phyloP scores from a whole-genome alignment of 2,888 invertebrate species.

The Steinernema carpocapsae region DNA sequence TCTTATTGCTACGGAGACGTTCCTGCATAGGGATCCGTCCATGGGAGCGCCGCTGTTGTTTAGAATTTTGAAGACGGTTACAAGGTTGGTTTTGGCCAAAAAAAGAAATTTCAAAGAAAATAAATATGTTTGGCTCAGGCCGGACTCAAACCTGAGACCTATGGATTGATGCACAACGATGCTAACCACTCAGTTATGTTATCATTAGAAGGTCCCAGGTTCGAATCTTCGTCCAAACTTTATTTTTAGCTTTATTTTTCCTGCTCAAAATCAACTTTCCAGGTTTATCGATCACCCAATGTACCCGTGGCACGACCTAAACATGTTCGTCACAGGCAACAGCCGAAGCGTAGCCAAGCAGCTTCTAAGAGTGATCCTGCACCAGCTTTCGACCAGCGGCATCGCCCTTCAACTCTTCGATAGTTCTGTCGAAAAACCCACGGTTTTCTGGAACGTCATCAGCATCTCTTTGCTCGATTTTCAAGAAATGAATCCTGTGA shows the following conservation, averaged over 20 bases:
- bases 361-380: conserved; percentile 91
- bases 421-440: conserved; percentile 52
- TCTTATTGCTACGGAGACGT: conserved; percentile 90
- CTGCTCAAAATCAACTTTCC: conserved; percentile 12
- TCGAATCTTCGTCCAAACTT: too few species aligned
- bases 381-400: conserved; percentile 88
- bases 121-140: too few species aligned
- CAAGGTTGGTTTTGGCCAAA: conserved; percentile 75
- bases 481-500: conserved; percentile 90
- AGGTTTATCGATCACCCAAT: conserved; percentile 64
- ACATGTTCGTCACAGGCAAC: conserved; percentile 86
- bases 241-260: too few species aligned
- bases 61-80: conserved; percentile 85
- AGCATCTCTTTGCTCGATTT: conserved; percentile 92
- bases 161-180: too few species aligned
- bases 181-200: too few species aligned
- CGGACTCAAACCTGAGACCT: too few species aligned
- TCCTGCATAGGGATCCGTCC: conserved; percentile 92
- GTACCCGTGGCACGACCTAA: conserved; percentile 67
- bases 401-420: conserved; percentile 85
- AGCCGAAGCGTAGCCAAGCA: conserved; percentile 94
- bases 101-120: too few species aligned
- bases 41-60: conserved; percentile 89
- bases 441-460: conserved; percentile 85
- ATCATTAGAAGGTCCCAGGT: too few species aligned